Conservation (phyloP, 2,113 vertebrate genomes). For the Catharus bicknelli region DNA sequence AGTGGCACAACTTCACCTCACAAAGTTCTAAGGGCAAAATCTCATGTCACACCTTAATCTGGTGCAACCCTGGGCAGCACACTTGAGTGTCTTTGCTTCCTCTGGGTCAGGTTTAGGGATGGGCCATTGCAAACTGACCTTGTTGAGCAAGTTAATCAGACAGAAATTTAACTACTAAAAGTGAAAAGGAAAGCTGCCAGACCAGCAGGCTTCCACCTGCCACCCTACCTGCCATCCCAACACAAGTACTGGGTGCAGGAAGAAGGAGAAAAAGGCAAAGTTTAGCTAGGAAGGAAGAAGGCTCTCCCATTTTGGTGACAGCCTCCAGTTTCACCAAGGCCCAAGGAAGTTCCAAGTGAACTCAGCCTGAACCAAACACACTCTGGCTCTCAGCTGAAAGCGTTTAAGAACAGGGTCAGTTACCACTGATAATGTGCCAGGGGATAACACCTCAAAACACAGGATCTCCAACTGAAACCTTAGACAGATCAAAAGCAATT, state of each 20-base stretch:
- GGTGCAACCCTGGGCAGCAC: slow-evolving; percentile 8
- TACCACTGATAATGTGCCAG: neutral
- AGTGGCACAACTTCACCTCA: neutral
- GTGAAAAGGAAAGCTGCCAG: neutral
- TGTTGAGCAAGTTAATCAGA: slow-evolving; percentile 13
- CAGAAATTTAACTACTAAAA: slow-evolving; percentile 22
- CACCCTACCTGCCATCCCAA: neutral
- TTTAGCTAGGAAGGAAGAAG: neutral
- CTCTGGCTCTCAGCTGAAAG: neutral
- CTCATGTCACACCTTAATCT: neutral
- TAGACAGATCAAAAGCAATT: neutral
- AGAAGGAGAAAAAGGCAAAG: neutral
- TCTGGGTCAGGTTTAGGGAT: neutral
- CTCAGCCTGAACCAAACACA: neutral
- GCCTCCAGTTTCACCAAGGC: neutral
- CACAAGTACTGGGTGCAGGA: neutral
- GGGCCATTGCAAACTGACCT: neutral
- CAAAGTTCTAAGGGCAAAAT: slow-evolving; percentile 28
- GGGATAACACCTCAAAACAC: neutral
- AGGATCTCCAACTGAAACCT: neutral
- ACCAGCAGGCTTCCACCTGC: neutral
- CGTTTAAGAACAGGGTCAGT: neutral
- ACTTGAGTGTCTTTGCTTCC: neutral
- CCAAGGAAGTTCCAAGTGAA: neutral
- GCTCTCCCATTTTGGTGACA: neutral